Conservation (phyloP, 2,797 vertebrate genomes). For the Cuculus canorus region DNA sequence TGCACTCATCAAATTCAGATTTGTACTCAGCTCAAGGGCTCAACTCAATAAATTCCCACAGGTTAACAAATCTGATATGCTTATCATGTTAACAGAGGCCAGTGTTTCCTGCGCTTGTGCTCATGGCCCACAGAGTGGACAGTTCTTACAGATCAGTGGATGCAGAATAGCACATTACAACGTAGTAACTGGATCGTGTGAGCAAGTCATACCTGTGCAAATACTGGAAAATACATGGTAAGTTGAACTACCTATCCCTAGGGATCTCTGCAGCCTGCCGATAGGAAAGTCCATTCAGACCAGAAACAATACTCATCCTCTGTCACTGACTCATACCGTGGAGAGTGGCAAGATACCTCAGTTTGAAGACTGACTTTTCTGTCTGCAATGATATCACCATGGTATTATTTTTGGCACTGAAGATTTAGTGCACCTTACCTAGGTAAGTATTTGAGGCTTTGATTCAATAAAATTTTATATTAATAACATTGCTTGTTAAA, state of each 20-base stretch:
- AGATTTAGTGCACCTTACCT: not conserved
- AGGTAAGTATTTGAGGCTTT: not conserved
- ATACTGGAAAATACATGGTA: not conserved
- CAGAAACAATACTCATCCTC: fast-evolving
- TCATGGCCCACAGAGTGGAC: not conserved
- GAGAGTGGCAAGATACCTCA: not conserved
- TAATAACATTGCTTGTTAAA: not conserved
- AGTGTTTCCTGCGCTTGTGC: not conserved
- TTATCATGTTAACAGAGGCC: not conserved
- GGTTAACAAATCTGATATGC: not conserved
- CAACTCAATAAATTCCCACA: not conserved
- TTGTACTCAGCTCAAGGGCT: not conserved
- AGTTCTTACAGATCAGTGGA: not conserved
- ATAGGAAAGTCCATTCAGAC: not conserved
- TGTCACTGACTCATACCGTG: not conserved
- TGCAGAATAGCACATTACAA: not conserved
- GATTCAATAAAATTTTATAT: no score
- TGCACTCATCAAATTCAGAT: not conserved
- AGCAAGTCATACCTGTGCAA: not conserved
- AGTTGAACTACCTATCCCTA: not conserved
- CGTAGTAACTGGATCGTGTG: not conserved
- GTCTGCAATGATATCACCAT: not conserved
- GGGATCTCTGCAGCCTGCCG: not conserved
- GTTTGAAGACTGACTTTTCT: not conserved
- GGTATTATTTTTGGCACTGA: not conserved